Base-by-base conservation (phyloP, 1,140 invertebrate species). In the Andrena cerasifolii region DNA sequence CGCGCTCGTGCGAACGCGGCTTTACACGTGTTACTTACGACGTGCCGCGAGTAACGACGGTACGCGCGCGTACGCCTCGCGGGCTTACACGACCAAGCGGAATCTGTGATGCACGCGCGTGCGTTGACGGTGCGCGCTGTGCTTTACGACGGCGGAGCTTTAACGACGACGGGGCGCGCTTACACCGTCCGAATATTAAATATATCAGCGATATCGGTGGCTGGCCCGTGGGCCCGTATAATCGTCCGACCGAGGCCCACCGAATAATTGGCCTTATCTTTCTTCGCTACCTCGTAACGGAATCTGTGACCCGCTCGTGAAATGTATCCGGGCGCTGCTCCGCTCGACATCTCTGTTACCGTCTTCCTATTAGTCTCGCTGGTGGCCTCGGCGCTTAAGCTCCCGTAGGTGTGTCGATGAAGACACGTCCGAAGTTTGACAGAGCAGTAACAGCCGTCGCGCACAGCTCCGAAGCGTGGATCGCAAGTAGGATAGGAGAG, bases 1-100 rank as follows among this genome's bases (percentile, higher is more conserved):
- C 71, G 61, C 63, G 77, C 56, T 79, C 77, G 77, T 54, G 61
- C 80, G 47, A 82, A 74, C 80, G 80, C 33, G 54, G 59, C 73
- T 80, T 80, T 83, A 84, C 83, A 84, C 72, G 51, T 80, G 83
- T 83, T 84, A 83, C 67, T 84, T 84, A 83, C 83, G 78, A 84
- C 83, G 83, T 84, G 83, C 72, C 78, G 72, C 75, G 49, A 82
- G 80, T 84, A 84, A 84, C 77, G 77, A 83, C 80, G 70, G 73
- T 79, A 74, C 58, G 49, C 63, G 56, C 49, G 74, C 53, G 63
- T 28, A 5, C 21, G 45, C 33, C 24, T n/a, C 31, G 33, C 45
- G 24, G 33, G 31, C 12, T 54, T 40, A 33, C 40, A 36, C 61
- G 74, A 73, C 68, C 72, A 82, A 82, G 59, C 51, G 21, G 26